Conservation (phyloP, 92 coral and sea anemone species). For the Heliopora coerulea region DNA sequence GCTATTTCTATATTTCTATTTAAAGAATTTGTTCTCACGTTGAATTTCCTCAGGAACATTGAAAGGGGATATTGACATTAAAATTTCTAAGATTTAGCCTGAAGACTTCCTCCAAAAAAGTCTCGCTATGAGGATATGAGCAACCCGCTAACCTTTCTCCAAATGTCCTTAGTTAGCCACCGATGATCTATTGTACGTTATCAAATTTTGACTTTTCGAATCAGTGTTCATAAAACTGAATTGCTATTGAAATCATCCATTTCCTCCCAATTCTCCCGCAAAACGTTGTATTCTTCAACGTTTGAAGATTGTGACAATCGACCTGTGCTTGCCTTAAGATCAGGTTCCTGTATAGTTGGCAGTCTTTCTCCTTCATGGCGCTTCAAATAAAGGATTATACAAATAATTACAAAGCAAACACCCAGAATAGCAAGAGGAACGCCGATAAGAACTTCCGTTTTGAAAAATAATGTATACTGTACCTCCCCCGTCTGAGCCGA, state of each 20-base stretch:
- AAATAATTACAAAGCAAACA: conserved; percentile 17
- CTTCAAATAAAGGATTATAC: conserved; percentile 17
- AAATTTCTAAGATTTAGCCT: too few relatives aligned
- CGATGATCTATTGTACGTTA: too few relatives aligned
- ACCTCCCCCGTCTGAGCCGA: not conserved
- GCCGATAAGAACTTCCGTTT: conserved; percentile 29
- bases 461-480: not conserved
- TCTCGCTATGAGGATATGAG: too few relatives aligned
- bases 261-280: not conserved
- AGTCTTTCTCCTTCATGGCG: conserved; percentile 19
- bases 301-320: not conserved
- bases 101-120: too few relatives aligned
- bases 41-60: too few relatives aligned
- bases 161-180: too few relatives aligned
- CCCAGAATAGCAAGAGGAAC: conserved; percentile 21
- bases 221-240: too few relatives aligned
- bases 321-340: not conserved
- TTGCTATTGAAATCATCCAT: not conserved
- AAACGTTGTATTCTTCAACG: not conserved
- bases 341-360: conserved; percentile 10
- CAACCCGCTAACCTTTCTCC: too few relatives aligned
- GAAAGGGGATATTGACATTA: too few relatives aligned
- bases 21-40: too few relatives aligned
- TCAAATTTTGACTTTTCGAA: too few relatives aligned
- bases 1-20: too few relatives aligned